Conservation (phyloP, 2,888 invertebrate species). For the Mamestra brassicae region DNA sequence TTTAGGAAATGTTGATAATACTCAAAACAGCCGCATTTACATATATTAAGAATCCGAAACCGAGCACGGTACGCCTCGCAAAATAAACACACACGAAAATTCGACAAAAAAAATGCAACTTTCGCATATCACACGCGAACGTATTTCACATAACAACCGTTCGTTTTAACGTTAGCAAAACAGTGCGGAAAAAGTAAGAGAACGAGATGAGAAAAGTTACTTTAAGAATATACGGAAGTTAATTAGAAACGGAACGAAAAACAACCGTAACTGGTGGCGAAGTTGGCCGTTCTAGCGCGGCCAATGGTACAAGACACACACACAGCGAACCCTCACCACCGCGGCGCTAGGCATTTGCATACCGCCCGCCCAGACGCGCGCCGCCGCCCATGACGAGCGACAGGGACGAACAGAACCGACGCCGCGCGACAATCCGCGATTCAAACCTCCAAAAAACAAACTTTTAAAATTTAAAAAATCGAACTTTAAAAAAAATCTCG, state of each 20-base stretch:
- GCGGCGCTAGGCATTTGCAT: conserved; percentile 89
- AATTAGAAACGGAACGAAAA: conserved; percentile 91
- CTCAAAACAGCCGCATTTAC: conserved; percentile 77
- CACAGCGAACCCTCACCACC: conserved; percentile 86
- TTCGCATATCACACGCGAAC: conserved; percentile 85
- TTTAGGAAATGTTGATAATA: conserved; percentile 75
- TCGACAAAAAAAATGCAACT: conserved; percentile 76
- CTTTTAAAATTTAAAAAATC: conserved; percentile 48
- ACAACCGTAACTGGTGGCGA: conserved; percentile 91
- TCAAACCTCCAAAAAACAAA: conserved; percentile 60
- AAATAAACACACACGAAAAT: conserved; percentile 82
- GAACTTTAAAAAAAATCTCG: conserved; percentile 30
- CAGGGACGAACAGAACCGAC: conserved; percentile 81
- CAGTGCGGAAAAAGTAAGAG: conserved; percentile 80
- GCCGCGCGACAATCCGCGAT: conserved; percentile 76
- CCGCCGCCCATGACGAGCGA: conserved; percentile 89
- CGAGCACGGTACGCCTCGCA: conserved; percentile 75
- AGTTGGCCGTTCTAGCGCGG: conserved; percentile 91
- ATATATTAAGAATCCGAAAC: conserved; percentile 78
- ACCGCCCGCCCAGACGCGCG: conserved; percentile 91
- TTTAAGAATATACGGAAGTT: conserved; percentile 90
- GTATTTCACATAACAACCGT: conserved; percentile 85
- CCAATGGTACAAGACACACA: conserved; percentile 90
- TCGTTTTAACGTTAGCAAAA: conserved; percentile 78
- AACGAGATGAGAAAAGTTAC: conserved; percentile 90